These are phyloP conservation scores for Threskiornis aethiopicus DNA, from an alignment of 2,797 vertebrate species.

Conservation along the genomic window DNA sequence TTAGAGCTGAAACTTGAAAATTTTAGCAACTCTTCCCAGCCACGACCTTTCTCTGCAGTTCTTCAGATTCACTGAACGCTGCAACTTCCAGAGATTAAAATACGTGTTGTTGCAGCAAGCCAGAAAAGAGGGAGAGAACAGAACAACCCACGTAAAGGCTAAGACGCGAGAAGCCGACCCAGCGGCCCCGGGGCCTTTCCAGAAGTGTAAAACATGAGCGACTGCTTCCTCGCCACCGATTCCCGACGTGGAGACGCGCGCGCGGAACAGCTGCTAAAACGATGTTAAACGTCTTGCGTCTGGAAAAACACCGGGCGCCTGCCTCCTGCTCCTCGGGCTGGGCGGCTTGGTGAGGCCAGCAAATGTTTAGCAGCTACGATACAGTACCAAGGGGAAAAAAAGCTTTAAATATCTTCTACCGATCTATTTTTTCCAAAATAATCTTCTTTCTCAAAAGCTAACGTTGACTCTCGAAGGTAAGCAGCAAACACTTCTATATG, in stretches of 20 bases:
- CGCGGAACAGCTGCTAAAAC: neutral
- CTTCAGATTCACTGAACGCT: rapidly evolving
- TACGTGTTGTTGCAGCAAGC: neutral
- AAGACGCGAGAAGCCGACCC: rapidly evolving
- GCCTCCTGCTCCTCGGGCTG: neutral
- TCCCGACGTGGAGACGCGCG: rapidly evolving
- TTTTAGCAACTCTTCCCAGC: neutral
- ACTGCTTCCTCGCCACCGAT: rapidly evolving
- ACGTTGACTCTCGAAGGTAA: neutral
- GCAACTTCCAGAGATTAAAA: neutral
- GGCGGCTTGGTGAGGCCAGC: neutral
- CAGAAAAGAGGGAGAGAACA: neutral
- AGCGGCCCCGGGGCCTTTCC: neutral
- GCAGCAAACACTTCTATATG: rapidly evolving
- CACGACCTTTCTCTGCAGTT: neutral
- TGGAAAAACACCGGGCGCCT: rapidly evolving
- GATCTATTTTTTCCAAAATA: neutral
- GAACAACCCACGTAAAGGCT: rapidly evolving
- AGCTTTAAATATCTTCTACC: neutral
- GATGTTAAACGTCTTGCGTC: rapidly evolving
- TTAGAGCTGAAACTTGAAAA: neutral
- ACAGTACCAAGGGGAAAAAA: neutral
- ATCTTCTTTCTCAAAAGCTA: neutral
- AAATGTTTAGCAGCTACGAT: neutral
- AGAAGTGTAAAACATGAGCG: neutral